Evolutionary conservation across 2,888 invertebrate species (phyloP).

Genomic region (Philaethria dido): DNA sequence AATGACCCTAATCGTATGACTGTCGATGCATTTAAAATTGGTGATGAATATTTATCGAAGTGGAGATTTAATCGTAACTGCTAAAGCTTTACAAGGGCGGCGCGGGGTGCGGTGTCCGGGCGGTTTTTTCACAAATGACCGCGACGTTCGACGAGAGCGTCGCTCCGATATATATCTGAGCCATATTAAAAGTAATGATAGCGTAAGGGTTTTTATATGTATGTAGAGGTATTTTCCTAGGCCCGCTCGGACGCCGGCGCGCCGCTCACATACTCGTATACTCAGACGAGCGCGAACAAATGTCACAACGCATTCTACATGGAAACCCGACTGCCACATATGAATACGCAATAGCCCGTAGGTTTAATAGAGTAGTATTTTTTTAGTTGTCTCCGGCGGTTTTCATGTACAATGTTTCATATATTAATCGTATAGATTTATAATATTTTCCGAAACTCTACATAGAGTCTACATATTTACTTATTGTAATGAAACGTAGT

Average conservation of each 20-base stretch:
- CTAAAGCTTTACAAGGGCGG: constrained; percentile 69
- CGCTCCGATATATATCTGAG: constrained; percentile 44
- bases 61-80: constrained; percentile 56
- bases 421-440: constrained; percentile 65
- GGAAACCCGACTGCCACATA: constrained; percentile 38
- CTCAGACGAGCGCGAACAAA: constrained; percentile 73
- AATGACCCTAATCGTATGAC: constrained; percentile 65
- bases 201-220: constrained; percentile 50
- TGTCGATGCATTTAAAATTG: constrained; percentile 78
- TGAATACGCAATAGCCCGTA: constrained; percentile 13
- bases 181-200: constrained; percentile 50
- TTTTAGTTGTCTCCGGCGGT: constrained; percentile 34
- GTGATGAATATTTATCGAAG: constrained; percentile 65
- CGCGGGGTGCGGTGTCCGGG: constrained; percentile 44
- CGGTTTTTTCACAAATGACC: constrained; percentile 40
- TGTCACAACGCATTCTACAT: constrained; percentile 74
- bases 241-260: constrained; percentile 45
- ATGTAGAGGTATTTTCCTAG: constrained; percentile 52
- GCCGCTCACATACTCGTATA: constrained; percentile 65
- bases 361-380: constrained; percentile 7
- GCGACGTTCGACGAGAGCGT: background rate
- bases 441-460: constrained; percentile 81
- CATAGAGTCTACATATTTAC: constrained; percentile 76
- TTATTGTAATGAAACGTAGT: constrained; percentile 56
- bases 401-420: constrained; percentile 66